Evolutionary conservation across 2,113 vertebrate genomes (phyloP).

Genomic region (Cyprinodon tularosa): DNA sequence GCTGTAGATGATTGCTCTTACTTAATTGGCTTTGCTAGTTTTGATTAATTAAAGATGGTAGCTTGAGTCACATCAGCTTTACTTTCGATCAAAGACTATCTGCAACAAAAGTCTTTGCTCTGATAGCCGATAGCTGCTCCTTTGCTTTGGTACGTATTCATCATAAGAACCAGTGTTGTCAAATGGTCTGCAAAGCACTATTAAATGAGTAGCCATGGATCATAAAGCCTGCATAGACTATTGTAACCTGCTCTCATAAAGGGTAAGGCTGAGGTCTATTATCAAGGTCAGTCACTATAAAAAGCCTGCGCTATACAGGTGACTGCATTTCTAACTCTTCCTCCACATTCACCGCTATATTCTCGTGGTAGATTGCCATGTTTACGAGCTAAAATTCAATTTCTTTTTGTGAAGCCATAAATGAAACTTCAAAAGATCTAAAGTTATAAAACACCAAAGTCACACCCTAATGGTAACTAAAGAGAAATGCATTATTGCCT

Average conservation of each 20-base stretch:
- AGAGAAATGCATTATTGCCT: neutral
- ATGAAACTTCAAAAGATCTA: constrained; percentile 25
- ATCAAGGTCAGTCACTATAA: constrained; percentile 63
- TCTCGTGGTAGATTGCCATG: constrained; percentile 22
- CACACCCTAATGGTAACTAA: neutral
- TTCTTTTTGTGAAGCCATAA: constrained; percentile 1
- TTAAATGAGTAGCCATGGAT: constrained; percentile 66
- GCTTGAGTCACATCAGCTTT: constrained; percentile 22
- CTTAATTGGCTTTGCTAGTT: neutral
- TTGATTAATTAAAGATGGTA: too few relatives aligned
- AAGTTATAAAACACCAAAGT: constrained; percentile 19
- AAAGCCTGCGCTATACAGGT: constrained; percentile 27
- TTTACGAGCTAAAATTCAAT: constrained; percentile 4
- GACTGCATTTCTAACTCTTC: constrained; percentile 25
- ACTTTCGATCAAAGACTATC: constrained; percentile 35
- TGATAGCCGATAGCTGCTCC: constrained; percentile 13
- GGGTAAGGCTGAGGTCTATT: constrained; percentile 53
- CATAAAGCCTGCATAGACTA: constrained; percentile 59
- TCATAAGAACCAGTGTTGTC: constrained; percentile 49
- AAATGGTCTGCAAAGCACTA: constrained; percentile 67
- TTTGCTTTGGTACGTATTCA: constrained; percentile 31
- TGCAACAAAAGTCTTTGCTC: constrained; percentile 43
- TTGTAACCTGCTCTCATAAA: constrained; percentile 62
- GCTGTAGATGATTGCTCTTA: neutral
- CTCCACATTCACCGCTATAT: constrained; percentile 13